Percentiles rank a stretch among this genome's conserved stretches.
Evolutionary conservation across 2,797 vertebrate genomes (phyloP).

Genomic region (Jordanella pulchra): DNA sequence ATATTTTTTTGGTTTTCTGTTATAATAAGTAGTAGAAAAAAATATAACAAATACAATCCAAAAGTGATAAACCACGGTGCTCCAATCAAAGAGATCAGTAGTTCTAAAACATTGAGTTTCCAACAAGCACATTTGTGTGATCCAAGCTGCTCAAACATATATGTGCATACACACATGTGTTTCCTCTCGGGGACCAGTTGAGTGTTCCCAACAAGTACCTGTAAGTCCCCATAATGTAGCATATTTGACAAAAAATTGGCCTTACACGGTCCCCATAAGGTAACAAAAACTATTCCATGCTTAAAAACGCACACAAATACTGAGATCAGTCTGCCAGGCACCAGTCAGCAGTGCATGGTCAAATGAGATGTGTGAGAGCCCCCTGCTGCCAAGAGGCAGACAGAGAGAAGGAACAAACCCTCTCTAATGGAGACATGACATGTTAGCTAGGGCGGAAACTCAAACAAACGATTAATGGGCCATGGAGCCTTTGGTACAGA

Average conservation of each 20-base stretch:
- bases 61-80: constrained; percentile 42
- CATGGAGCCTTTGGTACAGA: constrained; percentile 77
- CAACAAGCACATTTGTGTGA: constrained; percentile 29
- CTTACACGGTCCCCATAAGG: too few species aligned
- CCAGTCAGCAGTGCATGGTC: constrained; percentile 78
- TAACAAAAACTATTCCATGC: too few species aligned
- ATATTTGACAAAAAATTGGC: too few species aligned
- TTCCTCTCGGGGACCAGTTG: too few species aligned
- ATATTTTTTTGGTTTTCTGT: background rate
- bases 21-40: constrained; percentile 5
- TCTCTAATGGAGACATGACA: constrained; percentile 86
- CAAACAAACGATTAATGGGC: constrained; percentile 86
- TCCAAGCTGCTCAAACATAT: constrained; percentile 1
- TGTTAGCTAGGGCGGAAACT: constrained; percentile 82
- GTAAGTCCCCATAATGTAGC: too few species aligned
- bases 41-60: constrained; percentile 53
- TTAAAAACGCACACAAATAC: constrained; percentile 23
- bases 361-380: constrained; percentile 83
- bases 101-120: constrained; percentile 51
- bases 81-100: constrained; percentile 58
- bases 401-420: constrained; percentile 82
- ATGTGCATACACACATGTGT: constrained; percentile 24
- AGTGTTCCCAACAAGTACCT: too few species aligned
- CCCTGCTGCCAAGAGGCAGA: constrained; percentile 82
- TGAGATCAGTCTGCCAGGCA: constrained; percentile 84